Percentiles rank a stretch among this genome's conserved stretches.
phyloP scores from a whole-genome alignment of 2,797 vertebrate genomes.

The Mastacembelus armatus region DNA sequence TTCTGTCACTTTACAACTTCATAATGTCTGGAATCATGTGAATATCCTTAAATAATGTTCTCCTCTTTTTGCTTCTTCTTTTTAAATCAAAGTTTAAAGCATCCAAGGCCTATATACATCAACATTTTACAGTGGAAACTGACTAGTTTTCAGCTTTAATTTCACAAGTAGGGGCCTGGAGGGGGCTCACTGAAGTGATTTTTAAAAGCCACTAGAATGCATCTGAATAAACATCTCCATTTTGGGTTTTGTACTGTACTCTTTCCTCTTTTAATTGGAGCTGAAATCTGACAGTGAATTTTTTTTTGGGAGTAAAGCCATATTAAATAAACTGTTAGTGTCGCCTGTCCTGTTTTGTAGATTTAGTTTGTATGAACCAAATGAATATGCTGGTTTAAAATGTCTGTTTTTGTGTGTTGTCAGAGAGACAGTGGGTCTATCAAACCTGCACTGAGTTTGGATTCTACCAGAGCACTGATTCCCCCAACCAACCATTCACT shows the following conservation, averaged over 20 bases:
- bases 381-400: background rate
- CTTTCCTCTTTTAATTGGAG: conserved; percentile 20
- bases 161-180: conserved; percentile 37
- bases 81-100: no score
- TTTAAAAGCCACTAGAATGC: conserved; percentile 43
- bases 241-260: conserved; percentile 25
- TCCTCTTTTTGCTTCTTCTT: no score
- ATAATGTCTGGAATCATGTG: no score
- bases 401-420: conserved; percentile 42
- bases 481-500: conserved; percentile 78
- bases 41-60: no score
- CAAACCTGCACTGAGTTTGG: conserved; percentile 86
- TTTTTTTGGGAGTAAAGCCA: background rate
- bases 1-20: no score
- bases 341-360: background rate
- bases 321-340: conserved; percentile 8
- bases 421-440: conserved; percentile 80
- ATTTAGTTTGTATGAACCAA: conserved; percentile 7
- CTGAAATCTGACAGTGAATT: conserved; percentile 8
- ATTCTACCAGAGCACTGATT: conserved; percentile 84
- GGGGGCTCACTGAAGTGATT: conserved; percentile 48
- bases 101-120: no score
- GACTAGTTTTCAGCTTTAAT: conserved; percentile 46
- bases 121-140: no score
- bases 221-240: conserved; percentile 20